Percentiles rank a stretch among this genome's conserved stretches.
These are phyloP conservation scores for Diadema setosum DNA, from an alignment of 35 echinoderm and acorn worm genomes.

Conservation along the genomic window DNA sequence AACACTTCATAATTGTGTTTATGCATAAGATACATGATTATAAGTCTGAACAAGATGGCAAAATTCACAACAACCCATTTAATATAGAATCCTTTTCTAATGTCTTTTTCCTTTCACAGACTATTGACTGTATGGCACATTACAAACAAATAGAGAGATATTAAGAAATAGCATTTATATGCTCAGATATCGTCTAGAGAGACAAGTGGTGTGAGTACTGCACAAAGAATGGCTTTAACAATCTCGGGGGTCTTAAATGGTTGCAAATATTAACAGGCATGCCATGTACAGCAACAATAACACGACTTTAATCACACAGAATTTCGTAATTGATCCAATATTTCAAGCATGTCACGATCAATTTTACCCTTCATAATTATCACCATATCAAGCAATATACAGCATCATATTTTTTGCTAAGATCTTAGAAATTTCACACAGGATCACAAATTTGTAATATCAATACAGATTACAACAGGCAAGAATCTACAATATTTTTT, in stretches of 20 bases:
- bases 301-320: not conserved
- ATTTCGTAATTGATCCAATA: not conserved
- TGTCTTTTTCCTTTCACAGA: too few relatives aligned
- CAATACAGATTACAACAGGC: not conserved
- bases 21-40: too few relatives aligned
- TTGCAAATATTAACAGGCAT: too few relatives aligned
- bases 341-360: not conserved
- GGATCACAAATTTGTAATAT: not conserved
- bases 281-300: not conserved
- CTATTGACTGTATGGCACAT: too few relatives aligned
- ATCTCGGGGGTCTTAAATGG: not conserved
- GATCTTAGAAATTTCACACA: not conserved
- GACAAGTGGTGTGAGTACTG: too few relatives aligned
- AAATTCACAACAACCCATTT: too few relatives aligned
- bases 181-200: too few relatives aligned
- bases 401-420: not conserved
- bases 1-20: too few relatives aligned
- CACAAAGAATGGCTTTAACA: not conserved
- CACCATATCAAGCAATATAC: conserved; percentile 6
- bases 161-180: too few relatives aligned
- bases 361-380: not conserved
- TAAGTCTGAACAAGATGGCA: too few relatives aligned
- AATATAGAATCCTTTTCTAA: too few relatives aligned
- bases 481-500: not conserved
- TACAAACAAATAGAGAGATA: too few relatives aligned